Evolutionary conservation across 2,113 vertebrate genomes (phyloP).

Genomic region (Thryonomys swinderianus): DNA sequence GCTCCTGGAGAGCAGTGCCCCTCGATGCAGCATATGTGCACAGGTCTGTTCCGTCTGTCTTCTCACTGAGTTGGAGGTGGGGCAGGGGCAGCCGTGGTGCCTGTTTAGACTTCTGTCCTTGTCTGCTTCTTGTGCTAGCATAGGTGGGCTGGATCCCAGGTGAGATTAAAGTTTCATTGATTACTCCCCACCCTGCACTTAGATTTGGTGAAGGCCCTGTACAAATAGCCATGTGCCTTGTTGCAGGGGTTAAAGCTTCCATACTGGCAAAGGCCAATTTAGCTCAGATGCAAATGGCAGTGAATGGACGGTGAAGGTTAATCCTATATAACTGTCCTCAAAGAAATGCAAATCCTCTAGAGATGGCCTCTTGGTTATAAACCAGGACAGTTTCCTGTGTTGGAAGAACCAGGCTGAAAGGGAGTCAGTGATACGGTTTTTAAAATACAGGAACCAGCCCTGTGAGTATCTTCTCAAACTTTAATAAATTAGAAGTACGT

Average conservation of each 20-base stretch:
- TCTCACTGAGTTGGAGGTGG: neutral
- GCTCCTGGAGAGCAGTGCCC: neutral
- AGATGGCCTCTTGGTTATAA: neutral
- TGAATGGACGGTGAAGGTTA: neutral
- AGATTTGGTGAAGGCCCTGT: neutral
- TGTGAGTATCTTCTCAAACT: neutral
- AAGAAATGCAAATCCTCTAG: slow-evolving; percentile 36
- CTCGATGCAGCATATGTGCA: slow-evolving; percentile 11
- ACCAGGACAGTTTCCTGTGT: neutral
- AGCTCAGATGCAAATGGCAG: neutral
- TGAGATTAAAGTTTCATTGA: slow-evolving; percentile 51
- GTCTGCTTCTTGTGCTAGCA: neutral
- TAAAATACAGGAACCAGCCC: neutral
- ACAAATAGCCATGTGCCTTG: neutral
- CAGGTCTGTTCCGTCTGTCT: slow-evolving; percentile 10
- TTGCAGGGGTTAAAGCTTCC: neutral
- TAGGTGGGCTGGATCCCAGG: slow-evolving; percentile 52
- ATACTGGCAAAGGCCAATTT: neutral
- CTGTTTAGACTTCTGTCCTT: slow-evolving; percentile 30
- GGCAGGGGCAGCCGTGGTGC: neutral
- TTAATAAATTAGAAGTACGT: too few species aligned
- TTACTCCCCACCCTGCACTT: neutral
- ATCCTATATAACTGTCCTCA: neutral
- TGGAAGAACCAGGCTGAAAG: neutral
- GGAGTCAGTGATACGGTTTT: neutral